A percentile compares a stretch with the other conserved stretches of the same genome.
phyloP scores from a whole-genome alignment of 1,140 invertebrate species.

The Metopolophium dirhodum region DNA sequence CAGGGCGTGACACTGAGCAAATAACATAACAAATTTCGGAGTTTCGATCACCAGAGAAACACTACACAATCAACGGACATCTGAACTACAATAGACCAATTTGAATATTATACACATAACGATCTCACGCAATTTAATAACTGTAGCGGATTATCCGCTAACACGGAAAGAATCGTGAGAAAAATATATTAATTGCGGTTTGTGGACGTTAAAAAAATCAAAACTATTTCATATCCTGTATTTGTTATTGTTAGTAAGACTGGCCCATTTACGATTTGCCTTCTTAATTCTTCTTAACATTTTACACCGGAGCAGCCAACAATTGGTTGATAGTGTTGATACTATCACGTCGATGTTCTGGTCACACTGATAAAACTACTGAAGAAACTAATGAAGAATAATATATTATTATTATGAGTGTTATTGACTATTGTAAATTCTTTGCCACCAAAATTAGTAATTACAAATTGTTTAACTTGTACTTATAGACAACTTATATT shows the following conservation, averaged over 20 bases:
- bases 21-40: conserved; percentile 52
- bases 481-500: too few relatives aligned
- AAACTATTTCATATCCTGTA: conserved; percentile 21
- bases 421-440: too few relatives aligned
- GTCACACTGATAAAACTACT: neutral
- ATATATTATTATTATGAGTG: too few relatives aligned
- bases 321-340: neutral
- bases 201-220: conserved; percentile 49
- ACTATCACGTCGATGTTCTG: neutral
- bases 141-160: neutral
- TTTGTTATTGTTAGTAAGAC: conserved; percentile 35
- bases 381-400: too few relatives aligned
- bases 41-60: neutral
- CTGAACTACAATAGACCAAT: neutral
- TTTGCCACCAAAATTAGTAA: neutral
- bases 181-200: neutral
- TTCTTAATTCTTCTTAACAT: conserved; percentile 14
- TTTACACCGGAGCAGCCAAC: neutral
- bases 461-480: neutral
- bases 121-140: neutral
- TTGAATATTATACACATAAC: neutral
- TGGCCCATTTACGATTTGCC: neutral
- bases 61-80: neutral
- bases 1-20: conserved; percentile 44
- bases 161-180: neutral